phyloP scores from a whole-genome alignment of 1,140 invertebrate genomes.

The Sycophila sp. region DNA sequence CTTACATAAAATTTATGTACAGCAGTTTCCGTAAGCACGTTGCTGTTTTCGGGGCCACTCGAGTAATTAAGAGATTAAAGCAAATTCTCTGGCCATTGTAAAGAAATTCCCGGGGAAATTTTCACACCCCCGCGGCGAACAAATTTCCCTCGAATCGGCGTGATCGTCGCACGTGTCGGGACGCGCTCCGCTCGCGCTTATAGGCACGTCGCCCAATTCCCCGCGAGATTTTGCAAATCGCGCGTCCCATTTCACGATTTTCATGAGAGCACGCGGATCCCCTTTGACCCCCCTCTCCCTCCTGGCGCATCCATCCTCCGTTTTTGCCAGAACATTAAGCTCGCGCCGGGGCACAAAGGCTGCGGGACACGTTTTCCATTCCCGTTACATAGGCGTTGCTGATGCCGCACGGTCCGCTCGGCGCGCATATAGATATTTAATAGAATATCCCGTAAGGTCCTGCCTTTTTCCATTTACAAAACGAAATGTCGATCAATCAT shows the following conservation, averaged over 20 bases:
- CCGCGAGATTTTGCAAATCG: background rate
- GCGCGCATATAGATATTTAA: constrained; percentile 16
- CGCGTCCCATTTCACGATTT: constrained; percentile 1
- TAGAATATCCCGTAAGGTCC: constrained; percentile 17
- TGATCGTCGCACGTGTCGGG: constrained; percentile 4
- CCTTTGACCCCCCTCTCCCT: background rate
- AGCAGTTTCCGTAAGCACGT: too few species aligned
- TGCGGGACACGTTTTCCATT: constrained; percentile 33
- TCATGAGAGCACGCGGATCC: background rate
- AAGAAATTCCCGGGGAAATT: background rate
- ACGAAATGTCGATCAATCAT: constrained; percentile 32
- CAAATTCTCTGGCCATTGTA: background rate
- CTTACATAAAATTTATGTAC: too few species aligned
- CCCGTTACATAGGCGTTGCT: constrained; percentile 35
- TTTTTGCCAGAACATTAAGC: background rate
- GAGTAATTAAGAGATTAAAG: too few species aligned
- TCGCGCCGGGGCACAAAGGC: background rate
- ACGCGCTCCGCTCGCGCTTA: too few species aligned
- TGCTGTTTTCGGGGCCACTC: too few species aligned
- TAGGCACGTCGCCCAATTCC: background rate
- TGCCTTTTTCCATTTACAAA: constrained; percentile 21
- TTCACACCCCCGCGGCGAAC: background rate
- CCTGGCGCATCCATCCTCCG: background rate
- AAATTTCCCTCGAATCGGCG: background rate
- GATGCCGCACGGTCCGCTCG: background rate